Base-by-base conservation (phyloP, 2,888 invertebrate genomes). In the Eudemis profundana region DNA sequence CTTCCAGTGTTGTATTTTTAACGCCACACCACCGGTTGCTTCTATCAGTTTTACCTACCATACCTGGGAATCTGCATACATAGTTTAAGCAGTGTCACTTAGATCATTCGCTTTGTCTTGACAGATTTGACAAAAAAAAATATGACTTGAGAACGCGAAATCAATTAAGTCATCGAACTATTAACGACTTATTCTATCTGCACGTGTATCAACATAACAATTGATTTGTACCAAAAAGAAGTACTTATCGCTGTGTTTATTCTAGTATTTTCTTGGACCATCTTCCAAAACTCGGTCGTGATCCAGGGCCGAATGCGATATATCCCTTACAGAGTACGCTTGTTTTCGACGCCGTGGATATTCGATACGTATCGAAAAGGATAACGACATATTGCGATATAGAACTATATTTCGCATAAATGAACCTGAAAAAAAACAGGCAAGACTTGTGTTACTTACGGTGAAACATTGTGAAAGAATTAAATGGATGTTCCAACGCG, bases 271-370 rank as follows among this genome's bases (percentile, higher is more conserved):
- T 17, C 74, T 84, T 80, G 67, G 4, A 65, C 78, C 80, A 82
- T 44, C 62, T 73, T 27, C 44, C 65, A 78, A 73, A 81, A 81
- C 80, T 76, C 76, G 80, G 78, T 85, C 86, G 84, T 87, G 88
- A 86, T 86, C 82, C 82, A 70, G 67, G 77, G 79, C 81, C 81
- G 79, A 81, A 85, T 83, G 77, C 76, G 83, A 60, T 62, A 60
- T 66, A 67, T 65, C 54, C 57, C 66, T 69, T 60, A 59, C 57
- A 57, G 59, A 36, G 27, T 40, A 23, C 23, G 54, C 56, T 64
- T 57, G 57, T 64, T 61, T 61, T 66, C 44, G 54, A 66, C 50
- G 46, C 23, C 40, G 51, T 38, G 46, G 53, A 40, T 60, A 53
- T 53, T 60, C 40, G 53, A 47, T 38, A 46, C 38, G 46, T 46